A percentile compares a stretch with the other conserved stretches of the same genome.
Conservation (phyloP, 92 coral and sea anemone species). For the Zoanthus gigantus region DNA sequence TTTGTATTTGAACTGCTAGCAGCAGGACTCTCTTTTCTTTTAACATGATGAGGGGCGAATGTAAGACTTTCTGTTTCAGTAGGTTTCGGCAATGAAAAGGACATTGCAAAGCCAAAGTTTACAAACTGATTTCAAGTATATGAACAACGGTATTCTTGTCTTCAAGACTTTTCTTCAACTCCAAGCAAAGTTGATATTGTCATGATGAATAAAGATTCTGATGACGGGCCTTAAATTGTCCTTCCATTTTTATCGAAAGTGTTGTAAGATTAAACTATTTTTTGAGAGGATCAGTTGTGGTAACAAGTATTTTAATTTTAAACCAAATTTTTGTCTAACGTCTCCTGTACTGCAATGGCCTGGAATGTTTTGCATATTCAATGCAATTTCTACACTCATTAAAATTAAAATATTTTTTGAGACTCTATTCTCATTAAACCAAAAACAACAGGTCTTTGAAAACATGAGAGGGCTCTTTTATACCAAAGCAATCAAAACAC, state of each 20-base stretch:
- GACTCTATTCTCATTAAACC: background rate
- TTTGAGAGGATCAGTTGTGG: too few species aligned
- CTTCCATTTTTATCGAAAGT: too few species aligned
- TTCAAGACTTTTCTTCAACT: background rate
- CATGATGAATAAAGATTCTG: background rate
- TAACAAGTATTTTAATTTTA: background rate
- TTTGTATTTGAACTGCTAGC: background rate
- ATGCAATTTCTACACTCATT: background rate
- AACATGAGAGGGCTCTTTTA: background rate
- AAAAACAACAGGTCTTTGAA: slow-evolving; percentile 2
- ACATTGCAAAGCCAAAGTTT: background rate
- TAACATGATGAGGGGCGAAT: background rate
- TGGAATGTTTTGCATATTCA: background rate
- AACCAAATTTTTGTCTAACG: background rate
- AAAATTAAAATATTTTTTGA: background rate
- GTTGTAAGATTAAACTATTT: too few species aligned
- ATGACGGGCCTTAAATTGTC: too few species aligned
- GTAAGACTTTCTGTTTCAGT: background rate
- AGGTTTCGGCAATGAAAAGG: background rate
- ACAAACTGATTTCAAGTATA: background rate
- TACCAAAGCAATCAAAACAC: background rate
- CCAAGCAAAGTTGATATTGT: background rate
- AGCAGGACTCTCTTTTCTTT: background rate
- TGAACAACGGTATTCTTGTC: background rate
- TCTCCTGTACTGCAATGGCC: background rate